Evolutionary conservation across 2,113 vertebrate genomes (phyloP), one percentile per base, ranked within the genome.

Genomic region (Gallinago paraguaiae): DNA sequence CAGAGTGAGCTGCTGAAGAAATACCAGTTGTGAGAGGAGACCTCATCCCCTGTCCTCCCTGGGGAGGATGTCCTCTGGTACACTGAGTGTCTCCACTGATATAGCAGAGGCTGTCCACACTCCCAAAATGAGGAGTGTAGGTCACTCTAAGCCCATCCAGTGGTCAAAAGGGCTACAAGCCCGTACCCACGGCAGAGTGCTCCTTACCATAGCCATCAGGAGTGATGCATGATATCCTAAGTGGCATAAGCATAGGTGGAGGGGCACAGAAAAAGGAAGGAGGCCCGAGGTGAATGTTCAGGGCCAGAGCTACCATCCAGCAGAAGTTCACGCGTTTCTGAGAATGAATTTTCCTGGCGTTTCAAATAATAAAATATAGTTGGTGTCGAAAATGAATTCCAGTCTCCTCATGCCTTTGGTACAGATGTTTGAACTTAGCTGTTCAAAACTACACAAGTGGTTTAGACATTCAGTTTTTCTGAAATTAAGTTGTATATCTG

Each of bases 1-100:
- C 97, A 98, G 67, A 96, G 95, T 0, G 97, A 97, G 70, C 92
- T 97, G 56, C 94, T 98, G 57, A 96, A 53, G 78, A 98, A 98
- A 67, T 97, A 98, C 78, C 92, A 98, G 25, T 92, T 98, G 5
- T 97, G 95, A 97, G 75, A 7, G 46, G 23, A 50, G 6, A 2
- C 1, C 8, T 28, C 1, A 0, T 30, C 23, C 17, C 50, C 14
- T 1, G 0, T 0, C 3, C 13, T 0, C 3, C 13, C 1, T 0
- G 15, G 46, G 33, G 5, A 18, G 1, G 56, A 7, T 2, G 28
- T 0, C 22, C 57, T 43, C 53, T 1, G 2, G 48, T 39, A 5
- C 1, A 0, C 3, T 4, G 69, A n/a, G 75, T 1, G 16, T 48
- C 57, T 48, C 67, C 67, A 18, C 7, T 0, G 0, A 17, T 4